A percentile compares a stretch with the other conserved stretches of the same genome.
Evolutionary conservation across 2,888 invertebrate species (phyloP).

Genomic region (Tuberolachnus salignus): DNA sequence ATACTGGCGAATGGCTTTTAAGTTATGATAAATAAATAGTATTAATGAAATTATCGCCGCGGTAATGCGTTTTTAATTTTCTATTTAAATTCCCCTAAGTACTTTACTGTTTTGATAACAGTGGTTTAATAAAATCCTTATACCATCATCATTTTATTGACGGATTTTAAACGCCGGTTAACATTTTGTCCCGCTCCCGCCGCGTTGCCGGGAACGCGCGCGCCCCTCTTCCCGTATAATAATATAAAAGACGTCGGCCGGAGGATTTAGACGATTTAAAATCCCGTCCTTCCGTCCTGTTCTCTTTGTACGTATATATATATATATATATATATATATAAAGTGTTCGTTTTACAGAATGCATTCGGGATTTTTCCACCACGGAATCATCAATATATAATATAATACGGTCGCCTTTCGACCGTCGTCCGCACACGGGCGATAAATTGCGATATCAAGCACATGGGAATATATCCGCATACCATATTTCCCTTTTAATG

Average conservation of each 20-base stretch:
- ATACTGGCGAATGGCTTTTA: neutral
- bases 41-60: constrained; percentile 45
- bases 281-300: constrained; percentile 20
- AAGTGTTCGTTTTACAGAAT: constrained; percentile 10
- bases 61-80: constrained; percentile 53
- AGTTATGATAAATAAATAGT: constrained; percentile 21
- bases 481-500: too few relatives aligned
- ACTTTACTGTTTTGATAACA: constrained; percentile 53
- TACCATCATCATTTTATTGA: constrained; percentile 32
- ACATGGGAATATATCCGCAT: too few relatives aligned
- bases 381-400: neutral
- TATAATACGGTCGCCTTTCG: neutral
- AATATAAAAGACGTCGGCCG: neutral
- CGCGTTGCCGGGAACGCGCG: neutral
- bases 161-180: constrained; percentile 47
- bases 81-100: constrained; percentile 54
- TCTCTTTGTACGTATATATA: constrained; percentile 20
- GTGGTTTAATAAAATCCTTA: constrained; percentile 45
- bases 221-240: constrained; percentile 6
- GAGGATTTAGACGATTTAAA: constrained; percentile 40
- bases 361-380: constrained; percentile 14
- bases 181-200: constrained; percentile 25
- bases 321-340: too few relatives aligned
- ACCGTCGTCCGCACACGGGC: too few relatives aligned
- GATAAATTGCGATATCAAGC: too few relatives aligned